These are phyloP conservation scores for Diachasmimorpha longicaudata DNA, from an alignment of 1,140 invertebrate genomes.

Conservation along the genomic window DNA sequence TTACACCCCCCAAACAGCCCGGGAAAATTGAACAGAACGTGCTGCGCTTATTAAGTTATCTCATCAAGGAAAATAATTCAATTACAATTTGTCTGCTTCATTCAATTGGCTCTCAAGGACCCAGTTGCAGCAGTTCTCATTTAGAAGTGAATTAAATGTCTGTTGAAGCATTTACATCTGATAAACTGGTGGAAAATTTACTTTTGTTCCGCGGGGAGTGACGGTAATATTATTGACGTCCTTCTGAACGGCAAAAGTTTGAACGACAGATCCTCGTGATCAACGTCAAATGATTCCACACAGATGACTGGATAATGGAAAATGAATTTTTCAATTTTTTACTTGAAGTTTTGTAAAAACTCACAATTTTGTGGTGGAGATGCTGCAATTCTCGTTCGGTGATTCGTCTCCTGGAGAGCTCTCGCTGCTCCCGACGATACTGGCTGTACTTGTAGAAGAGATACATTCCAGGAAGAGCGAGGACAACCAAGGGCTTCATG, in stretches of 20 bases:
- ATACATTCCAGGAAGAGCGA: constrained; percentile 86
- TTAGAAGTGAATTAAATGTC: background rate
- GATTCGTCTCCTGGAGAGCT: constrained; percentile 77
- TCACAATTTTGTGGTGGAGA: constrained; percentile 90
- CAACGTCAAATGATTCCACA: no score
- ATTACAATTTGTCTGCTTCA: background rate
- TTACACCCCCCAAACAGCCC: background rate
- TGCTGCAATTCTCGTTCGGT: constrained; percentile 84
- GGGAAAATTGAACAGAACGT: background rate
- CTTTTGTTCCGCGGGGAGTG: no score
- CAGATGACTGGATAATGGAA: no score
- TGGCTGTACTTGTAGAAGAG: constrained; percentile 89
- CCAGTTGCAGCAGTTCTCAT: background rate
- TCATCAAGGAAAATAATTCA: background rate
- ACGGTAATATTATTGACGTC: no score
- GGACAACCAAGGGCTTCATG: constrained; percentile 80
- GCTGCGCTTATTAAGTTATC: background rate
- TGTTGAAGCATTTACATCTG: background rate
- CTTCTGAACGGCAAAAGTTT: no score
- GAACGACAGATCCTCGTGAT: no score
- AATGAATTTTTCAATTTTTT: background rate
- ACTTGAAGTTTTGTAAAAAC: constrained; percentile 51
- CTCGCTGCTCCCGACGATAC: constrained; percentile 82
- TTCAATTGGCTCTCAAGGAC: background rate
- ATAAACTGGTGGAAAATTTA: no score